These are phyloP conservation scores for Metallyticus violacea DNA, from an alignment of 2,888 invertebrate genomes.

Conservation along the genomic window DNA sequence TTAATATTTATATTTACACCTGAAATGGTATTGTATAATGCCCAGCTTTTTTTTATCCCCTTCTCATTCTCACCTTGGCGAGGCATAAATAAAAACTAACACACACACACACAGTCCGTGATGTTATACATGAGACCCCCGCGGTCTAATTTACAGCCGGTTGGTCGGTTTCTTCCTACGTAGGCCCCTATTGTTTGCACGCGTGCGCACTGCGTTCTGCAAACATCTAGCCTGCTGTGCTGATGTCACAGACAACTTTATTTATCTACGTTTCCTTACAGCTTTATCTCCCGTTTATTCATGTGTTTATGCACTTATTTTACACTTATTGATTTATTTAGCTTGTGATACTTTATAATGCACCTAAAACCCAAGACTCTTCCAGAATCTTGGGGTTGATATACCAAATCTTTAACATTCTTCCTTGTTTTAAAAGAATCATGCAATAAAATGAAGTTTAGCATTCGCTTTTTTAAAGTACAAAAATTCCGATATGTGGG, in stretches of 20 bases:
- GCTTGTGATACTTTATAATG: background rate
- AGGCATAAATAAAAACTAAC: background rate
- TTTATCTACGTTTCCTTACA: background rate
- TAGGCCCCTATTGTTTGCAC: background rate
- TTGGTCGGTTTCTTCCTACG: background rate
- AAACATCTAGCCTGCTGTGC: background rate
- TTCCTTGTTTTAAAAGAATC: too few species aligned
- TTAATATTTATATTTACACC: background rate
- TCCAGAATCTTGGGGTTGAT: too few species aligned
- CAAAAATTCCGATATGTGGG: too few species aligned
- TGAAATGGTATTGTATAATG: too few species aligned
- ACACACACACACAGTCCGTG: background rate
- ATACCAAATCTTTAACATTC: background rate
- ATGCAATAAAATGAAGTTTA: too few species aligned
- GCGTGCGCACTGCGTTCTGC: background rate
- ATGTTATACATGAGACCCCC: background rate
- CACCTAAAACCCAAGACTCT: too few species aligned
- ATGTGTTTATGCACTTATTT: background rate
- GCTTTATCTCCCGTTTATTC: background rate
- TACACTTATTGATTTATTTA: background rate
- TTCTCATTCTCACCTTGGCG: background rate
- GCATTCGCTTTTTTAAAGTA: too few species aligned
- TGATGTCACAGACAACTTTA: background rate
- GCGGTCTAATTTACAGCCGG: background rate
- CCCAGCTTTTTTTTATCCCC: background rate